Percentiles rank a stretch among this genome's conserved stretches.
Evolutionary conservation across 2,113 vertebrate species (phyloP).

Genomic region (Cyanoramphus novaezelandiae): DNA sequence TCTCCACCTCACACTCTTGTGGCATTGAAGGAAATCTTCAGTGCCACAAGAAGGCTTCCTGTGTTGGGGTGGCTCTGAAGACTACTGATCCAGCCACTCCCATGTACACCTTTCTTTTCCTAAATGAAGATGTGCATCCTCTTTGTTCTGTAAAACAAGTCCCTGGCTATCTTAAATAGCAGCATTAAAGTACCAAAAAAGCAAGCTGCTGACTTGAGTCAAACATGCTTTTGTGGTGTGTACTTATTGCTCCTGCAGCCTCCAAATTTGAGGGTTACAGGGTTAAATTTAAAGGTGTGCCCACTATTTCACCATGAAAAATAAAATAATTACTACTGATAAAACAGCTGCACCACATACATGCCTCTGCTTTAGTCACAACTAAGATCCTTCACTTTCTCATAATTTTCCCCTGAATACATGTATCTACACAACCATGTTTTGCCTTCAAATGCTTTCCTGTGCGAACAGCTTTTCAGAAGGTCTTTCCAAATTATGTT

Average conservation of each 20-base stretch:
- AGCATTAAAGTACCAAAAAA: not conserved
- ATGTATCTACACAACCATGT: not conserved
- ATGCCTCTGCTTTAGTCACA: not conserved
- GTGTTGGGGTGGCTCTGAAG: accelerated
- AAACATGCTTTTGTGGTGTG: not conserved
- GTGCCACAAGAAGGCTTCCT: not conserved
- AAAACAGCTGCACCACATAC: accelerated
- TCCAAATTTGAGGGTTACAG: not conserved
- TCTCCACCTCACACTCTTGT: not conserved
- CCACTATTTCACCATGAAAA: not conserved
- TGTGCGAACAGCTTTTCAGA: not conserved
- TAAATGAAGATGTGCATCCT: not conserved
- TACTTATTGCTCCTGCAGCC: not conserved
- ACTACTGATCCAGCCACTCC: not conserved
- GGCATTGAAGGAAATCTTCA: not conserved
- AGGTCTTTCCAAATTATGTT: not conserved
- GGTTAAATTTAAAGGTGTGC: not conserved
- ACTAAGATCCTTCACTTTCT: not conserved
- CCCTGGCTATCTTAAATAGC: not conserved
- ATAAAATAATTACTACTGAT: not conserved
- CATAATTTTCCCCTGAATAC: not conserved
- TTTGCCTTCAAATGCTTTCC: not conserved
- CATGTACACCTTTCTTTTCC: not conserved
- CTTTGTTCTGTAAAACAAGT: not conserved
- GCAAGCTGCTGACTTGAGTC: not conserved